phyloP scores from a whole-genome alignment of 2,888 invertebrate species.

The Neoascia interrupta region DNA sequence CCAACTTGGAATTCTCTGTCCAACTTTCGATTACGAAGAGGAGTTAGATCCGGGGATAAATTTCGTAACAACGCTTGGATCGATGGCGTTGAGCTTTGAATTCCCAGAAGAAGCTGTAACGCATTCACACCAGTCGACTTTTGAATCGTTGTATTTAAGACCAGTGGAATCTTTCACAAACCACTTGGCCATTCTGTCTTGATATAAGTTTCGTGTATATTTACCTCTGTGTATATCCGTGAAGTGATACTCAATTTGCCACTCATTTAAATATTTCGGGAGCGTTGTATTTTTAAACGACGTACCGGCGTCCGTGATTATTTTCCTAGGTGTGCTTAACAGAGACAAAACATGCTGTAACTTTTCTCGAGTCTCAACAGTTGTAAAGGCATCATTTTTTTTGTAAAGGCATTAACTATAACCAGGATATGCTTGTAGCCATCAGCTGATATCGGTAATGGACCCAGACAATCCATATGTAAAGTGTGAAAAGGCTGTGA shows the following conservation, averaged over 20 bases:
- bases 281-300: conserved; percentile 17
- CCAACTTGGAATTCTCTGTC: conserved; percentile 19
- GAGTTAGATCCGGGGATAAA: conserved; percentile 14
- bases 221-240: conserved; percentile 15
- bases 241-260: conserved; percentile 21
- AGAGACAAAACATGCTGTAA: conserved; percentile 19
- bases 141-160: conserved; percentile 13
- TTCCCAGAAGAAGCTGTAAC: conserved; percentile 29
- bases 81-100: conserved; percentile 19
- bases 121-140: conserved; percentile 16
- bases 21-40: conserved; percentile 5
- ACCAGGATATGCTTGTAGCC: conserved; percentile 14
- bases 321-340: neutral
- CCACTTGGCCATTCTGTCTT: conserved; percentile 26
- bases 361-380: too few species aligned
- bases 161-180: conserved; percentile 18
- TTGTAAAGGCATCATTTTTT: conserved; percentile 22
- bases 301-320: conserved; percentile 16
- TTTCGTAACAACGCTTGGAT: conserved; percentile 12
- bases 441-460: conserved; percentile 9
- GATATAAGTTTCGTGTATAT: conserved; percentile 10
- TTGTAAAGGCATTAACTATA: conserved; percentile 25
- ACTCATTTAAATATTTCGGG: conserved; percentile 2
- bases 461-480: too few species aligned
- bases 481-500: conserved; percentile 4